Evolutionary conservation across 2,888 invertebrate species (phyloP), one percentile per base, ranked within the genome.

Genomic region (Argyresthia albistria): DNA sequence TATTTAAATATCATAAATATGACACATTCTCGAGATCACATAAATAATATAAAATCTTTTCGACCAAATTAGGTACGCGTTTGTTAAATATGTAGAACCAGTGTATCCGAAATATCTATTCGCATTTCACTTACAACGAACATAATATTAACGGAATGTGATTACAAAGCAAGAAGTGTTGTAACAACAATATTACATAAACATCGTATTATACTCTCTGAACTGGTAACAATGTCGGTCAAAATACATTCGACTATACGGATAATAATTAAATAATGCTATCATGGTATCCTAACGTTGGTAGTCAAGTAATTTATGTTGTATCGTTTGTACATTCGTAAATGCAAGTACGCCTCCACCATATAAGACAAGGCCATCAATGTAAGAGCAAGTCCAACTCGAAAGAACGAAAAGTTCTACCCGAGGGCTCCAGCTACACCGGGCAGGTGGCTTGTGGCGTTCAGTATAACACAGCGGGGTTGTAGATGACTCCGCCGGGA

Each of bases 401-500:
- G 25, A 25, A 6, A 25, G 6, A 4, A 4, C 2, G 6, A 25
- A 25, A 25, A 6, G 2, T 25, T 25, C 25, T 25, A 25, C 25
- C 25, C 25, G 25, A 25, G 25, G 25, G 25, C 6, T 25, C 25
- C 6, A 25, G 6, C 25, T 25, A 25, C 6, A 4, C 2, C 25
- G 25, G 25, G 35, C 15, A 4, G 36, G 35, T 48, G 3, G 9
- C 4, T 25, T 25, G 3, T 25, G 6, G 11, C 42, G 64, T 58
- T 75, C 73, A 80, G 57, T 75, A n/a, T n/a, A n/a, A n/a, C n/a
- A n/a, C n/a, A 65, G 46, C 69, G 6, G 25, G 25, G 25, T 25
- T 66, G 67, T 76, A 72, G 58, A 95, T 89, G 55, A 98, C 93
- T 12, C 98, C 99, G 36, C 99, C 99, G 1, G 96, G 93, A 15